Evolutionary conservation across 2,797 vertebrate genomes (phyloP).

Genomic region (Bucorvus abyssinicus): DNA sequence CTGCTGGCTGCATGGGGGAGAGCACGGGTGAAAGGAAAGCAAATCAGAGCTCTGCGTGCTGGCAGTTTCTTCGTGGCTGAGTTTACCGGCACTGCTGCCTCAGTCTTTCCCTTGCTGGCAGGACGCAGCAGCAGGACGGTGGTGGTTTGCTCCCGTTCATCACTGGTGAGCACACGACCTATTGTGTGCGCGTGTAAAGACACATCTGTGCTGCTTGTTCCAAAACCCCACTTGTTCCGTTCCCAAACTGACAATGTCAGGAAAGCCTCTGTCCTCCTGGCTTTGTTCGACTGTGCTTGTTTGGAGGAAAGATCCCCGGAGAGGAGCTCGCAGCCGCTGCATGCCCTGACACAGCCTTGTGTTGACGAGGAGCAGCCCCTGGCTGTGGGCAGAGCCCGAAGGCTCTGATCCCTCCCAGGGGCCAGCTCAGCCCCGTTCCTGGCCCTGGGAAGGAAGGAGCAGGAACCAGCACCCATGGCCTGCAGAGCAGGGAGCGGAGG

Average conservation of each 20-base stretch:
- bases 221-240: not conserved
- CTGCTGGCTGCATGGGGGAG: not conserved
- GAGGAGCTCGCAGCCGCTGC: not conserved
- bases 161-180: not conserved
- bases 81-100: not conserved
- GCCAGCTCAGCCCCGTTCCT: not conserved
- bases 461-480: fast-evolving
- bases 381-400: fast-evolving
- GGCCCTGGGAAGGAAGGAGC: not conserved
- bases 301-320: constrained; percentile 3
- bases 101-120: not conserved
- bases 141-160: not conserved
- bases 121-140: not conserved
- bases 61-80: not conserved
- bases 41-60: fast-evolving
- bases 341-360: fast-evolving
- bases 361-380: not conserved
- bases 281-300: not conserved
- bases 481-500: fast-evolving
- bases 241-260: constrained; percentile 35
- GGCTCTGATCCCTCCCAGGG: not conserved
- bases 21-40: not conserved
- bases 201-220: not conserved
- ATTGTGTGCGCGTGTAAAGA: constrained; percentile 2
- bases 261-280: not conserved